These are phyloP conservation scores for Poeciliopsis paucimaculata DNA, from an alignment of 2,797 vertebrate species.

Conservation along the genomic window DNA sequence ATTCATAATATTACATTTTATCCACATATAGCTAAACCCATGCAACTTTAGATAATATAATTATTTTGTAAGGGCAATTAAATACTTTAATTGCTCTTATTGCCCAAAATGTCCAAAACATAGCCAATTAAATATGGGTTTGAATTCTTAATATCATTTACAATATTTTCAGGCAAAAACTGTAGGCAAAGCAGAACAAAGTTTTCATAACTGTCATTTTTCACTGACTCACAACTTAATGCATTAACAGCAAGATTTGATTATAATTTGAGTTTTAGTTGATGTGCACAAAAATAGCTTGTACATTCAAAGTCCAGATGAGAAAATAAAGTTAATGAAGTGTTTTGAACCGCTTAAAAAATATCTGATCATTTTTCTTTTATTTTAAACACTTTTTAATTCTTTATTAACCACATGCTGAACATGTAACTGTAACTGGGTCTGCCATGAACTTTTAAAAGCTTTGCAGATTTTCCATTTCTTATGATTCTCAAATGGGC, in stretches of 20 bases:
- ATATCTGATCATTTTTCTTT: not conserved
- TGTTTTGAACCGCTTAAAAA: not conserved
- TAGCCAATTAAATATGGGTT: no score
- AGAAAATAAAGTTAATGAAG: not conserved
- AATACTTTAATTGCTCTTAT: not conserved
- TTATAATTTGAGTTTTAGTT: not conserved
- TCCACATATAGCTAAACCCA: not conserved
- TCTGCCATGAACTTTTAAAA: not conserved
- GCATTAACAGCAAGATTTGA: not conserved
- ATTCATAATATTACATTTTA: not conserved
- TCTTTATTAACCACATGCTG: not conserved
- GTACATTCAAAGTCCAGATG: not conserved
- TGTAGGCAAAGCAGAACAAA: not conserved
- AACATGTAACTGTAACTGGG: not conserved
- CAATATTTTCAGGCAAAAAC: not conserved
- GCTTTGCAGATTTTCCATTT: not conserved
- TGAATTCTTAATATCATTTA: not conserved
- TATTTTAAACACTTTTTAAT: not conserved
- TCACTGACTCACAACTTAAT: not conserved
- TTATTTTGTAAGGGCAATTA: not conserved
- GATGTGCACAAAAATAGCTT: not conserved
- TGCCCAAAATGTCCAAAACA: not conserved
- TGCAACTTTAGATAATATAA: no score
- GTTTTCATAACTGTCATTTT: not conserved
- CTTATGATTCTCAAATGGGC: not conserved